Evolutionary conservation across 2,797 vertebrate species (phyloP), one percentile per base, ranked within the genome.

Genomic region (Fratercula arctica): DNA sequence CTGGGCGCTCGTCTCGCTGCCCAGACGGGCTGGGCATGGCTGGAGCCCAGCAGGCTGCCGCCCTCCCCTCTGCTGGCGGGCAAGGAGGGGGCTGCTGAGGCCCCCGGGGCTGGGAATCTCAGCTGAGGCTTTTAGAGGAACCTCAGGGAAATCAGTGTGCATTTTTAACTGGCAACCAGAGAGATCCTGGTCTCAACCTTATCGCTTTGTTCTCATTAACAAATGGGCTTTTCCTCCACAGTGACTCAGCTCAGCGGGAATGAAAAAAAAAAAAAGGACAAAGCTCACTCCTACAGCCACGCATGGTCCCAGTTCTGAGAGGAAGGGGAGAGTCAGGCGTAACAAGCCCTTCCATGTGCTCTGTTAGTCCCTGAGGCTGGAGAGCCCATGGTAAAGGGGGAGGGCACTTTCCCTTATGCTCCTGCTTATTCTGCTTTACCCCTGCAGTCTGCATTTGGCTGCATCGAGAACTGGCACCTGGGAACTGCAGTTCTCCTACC

Each of bases 321-420:
- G 46, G 18, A 66, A 72, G 73, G 29, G 45, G 45, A 51, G 28
- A 48, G 7, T 13, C 3, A 7, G 70, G 28, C 2, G 2, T 1
- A 35, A 24, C 15, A 28, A 70, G 16, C 26, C 50, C 16, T 72
- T 26, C 43, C 37, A 37, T 3, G 0, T 6, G 53, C 8, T 18
- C 66, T 20, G 0, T 33, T 8, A 5, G 33, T 13, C 73, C 35
- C 50, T 6, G 23, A 23, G 46, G 1, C 31, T 57, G 45, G n/a
- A 18, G 2, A 29, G 43, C 28, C 43, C 15, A 2, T 10, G 46
- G 29, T 24, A 17, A 43, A 46, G n/a, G 6, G 21, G 11, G 29
- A 35, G 50, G 77, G 13, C 11, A 4, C 21, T 59, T 75, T 28
- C 4, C 50, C 35, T 37, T 28, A 3, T 0, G 2, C 19, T 15